A percentile compares a stretch with the other conserved stretches of the same genome.
Evolutionary conservation across 2,888 invertebrate genomes (phyloP).

Genomic region (Melieria crassipennis): DNA sequence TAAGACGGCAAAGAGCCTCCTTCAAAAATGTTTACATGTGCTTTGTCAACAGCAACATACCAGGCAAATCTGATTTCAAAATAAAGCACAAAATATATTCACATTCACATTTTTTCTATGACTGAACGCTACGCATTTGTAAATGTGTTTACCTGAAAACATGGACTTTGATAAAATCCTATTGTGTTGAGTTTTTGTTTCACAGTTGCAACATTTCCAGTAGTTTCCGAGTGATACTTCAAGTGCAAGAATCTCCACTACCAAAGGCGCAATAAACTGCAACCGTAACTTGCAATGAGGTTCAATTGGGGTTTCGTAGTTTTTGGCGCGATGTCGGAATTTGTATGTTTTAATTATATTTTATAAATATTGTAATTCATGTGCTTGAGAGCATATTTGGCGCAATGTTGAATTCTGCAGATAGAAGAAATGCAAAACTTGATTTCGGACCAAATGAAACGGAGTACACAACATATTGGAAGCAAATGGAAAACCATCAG

Average conservation of each 20-base stretch:
- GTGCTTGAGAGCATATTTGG: constrained; percentile 6
- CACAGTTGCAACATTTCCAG: constrained; percentile 35
- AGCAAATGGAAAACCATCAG: background rate
- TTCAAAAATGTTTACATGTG: too few relatives aligned
- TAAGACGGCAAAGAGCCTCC: background rate
- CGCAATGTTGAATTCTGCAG: constrained; percentile 15
- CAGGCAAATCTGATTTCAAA: background rate
- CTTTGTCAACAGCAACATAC: too few relatives aligned
- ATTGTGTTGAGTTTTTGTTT: constrained; percentile 45
- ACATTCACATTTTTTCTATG: background rate
- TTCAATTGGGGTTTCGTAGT: too few relatives aligned
- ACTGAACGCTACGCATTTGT: background rate
- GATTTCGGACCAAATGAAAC: background rate
- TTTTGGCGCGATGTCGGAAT: too few relatives aligned
- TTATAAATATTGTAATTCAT: background rate
- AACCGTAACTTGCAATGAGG: too few relatives aligned
- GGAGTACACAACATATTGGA: background rate
- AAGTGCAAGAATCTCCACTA: too few relatives aligned
- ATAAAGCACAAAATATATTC: background rate
- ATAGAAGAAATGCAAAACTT: constrained; percentile 9
- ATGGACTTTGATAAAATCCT: constrained; percentile 53
- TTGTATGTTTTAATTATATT: background rate
- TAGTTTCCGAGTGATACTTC: background rate
- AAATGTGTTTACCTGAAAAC: constrained; percentile 48
- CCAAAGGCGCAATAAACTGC: too few relatives aligned